Evolutionary conservation across 2,113 vertebrate genomes (phyloP).

Genomic region (Sinocyclocheilus rhinocerous): DNA sequence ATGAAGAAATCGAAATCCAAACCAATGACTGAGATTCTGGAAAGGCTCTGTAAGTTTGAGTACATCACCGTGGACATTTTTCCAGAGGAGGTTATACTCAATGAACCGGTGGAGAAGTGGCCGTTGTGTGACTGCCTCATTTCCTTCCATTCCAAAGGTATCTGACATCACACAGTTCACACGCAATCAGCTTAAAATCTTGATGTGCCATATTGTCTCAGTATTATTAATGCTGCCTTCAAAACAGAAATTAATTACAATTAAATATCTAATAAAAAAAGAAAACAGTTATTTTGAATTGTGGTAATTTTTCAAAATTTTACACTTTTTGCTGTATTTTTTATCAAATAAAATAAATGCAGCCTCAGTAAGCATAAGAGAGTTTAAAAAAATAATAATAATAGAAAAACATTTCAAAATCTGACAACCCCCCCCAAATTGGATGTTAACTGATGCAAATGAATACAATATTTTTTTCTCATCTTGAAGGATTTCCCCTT

Average conservation of each 20-base stretch:
- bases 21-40: slow-evolving; percentile 97
- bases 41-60: slow-evolving; percentile 95
- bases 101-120: slow-evolving; percentile 94
- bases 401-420: background rate
- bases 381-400: background rate
- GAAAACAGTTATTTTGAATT: background rate
- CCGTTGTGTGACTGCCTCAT: slow-evolving; percentile 95
- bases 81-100: slow-evolving; percentile 93
- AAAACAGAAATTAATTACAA: background rate
- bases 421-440: background rate
- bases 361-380: background rate
- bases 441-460: background rate
- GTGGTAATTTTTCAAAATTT: background rate
- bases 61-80: slow-evolving; percentile 95
- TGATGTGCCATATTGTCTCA: background rate
- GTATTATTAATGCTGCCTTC: background rate
- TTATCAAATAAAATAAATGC: background rate
- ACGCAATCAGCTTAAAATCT: background rate
- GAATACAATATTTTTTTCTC: background rate
- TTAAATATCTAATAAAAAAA: background rate
- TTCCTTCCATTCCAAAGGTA: slow-evolving; percentile 99
- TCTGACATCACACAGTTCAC: background rate
- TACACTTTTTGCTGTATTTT: background rate
- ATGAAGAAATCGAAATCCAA: slow-evolving; percentile 98
- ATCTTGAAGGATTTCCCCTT: slow-evolving; percentile 87